Evolutionary conservation across 2,888 invertebrate species (phyloP).

Genomic region (Rosalia funebris): DNA sequence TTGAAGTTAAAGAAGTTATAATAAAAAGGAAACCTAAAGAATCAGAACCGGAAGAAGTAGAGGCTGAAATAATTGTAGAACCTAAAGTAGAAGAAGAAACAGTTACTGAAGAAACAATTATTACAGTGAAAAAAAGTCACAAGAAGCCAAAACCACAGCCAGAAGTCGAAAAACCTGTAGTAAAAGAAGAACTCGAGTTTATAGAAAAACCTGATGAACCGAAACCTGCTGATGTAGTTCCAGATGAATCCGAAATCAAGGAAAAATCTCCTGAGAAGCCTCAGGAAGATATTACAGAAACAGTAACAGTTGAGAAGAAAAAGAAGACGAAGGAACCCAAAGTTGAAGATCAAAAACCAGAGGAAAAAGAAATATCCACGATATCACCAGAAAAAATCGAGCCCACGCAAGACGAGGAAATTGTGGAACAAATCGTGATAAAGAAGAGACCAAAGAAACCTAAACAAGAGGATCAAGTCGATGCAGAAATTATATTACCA

Average conservation of each 20-base stretch:
- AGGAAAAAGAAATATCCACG: neutral
- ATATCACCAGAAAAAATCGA: slow-evolving; percentile 48
- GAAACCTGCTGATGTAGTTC: slow-evolving; percentile 53
- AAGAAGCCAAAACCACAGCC: slow-evolving; percentile 20
- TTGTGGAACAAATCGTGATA: slow-evolving; percentile 56
- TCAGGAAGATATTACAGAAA: slow-evolving; percentile 24
- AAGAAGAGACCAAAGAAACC: slow-evolving; percentile 53
- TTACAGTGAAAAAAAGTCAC: slow-evolving; percentile 67
- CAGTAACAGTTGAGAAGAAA: slow-evolving; percentile 3
- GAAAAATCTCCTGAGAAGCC: slow-evolving; percentile 49
- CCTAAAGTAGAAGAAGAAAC: slow-evolving; percentile 65
- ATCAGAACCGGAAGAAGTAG: slow-evolving; percentile 45
- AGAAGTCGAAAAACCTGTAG: neutral
- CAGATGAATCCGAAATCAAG: slow-evolving; percentile 60
- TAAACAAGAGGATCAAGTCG: slow-evolving; percentile 54
- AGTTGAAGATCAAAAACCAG: slow-evolving; percentile 19
- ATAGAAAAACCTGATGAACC: no score
- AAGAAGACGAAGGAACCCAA: slow-evolving; percentile 41
- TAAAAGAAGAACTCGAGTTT: slow-evolving; percentile 7
- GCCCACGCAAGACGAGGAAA: slow-evolving; percentile 35
- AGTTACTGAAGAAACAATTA: slow-evolving; percentile 68
- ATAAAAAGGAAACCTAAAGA: slow-evolving; percentile 47
- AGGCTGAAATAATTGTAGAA: slow-evolving; percentile 66
- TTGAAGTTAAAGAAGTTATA: slow-evolving; percentile 47
- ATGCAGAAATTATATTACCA: slow-evolving; percentile 64